Evolutionary conservation across 1,140 invertebrate species (phyloP), one percentile per base, ranked within the genome.

Genomic region (Listronotus bonariensis): DNA sequence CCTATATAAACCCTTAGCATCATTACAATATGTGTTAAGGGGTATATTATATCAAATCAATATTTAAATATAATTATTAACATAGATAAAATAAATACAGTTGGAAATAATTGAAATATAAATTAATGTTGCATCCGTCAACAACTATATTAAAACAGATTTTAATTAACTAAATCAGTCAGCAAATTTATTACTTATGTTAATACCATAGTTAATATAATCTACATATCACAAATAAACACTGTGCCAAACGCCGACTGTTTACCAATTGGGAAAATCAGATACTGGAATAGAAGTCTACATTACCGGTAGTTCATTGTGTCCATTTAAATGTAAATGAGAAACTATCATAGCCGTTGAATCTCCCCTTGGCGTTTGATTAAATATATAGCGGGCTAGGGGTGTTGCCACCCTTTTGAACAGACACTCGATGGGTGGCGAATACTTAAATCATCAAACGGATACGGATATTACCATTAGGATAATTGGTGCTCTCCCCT

Each of bases 391-490:
- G 51, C 32, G 52, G 42, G 54, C 18, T 52, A 46, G 59, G 68
- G 67, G 51, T 49, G 62, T 45, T 54, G 55, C 46, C 62, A 58
- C 63, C 68, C 68, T 55, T 64, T 53, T 49, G 20, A 42, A 32
- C 56, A 53, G 14, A 26, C 58, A 51, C 68, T 65, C 51, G 54
- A 65, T 65, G 68, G 64, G 68, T 67, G 68, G 65, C 52, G 58
- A 61, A 63, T 62, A 66, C 60, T 64, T 69, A 69, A 69, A 63
- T 69, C 64, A 72, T 72, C 69, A 64, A 72, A 66, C 68, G 71
- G 71, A 72, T 72, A 72, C 68, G 64, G 63, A 68, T 72, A 72
- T 72, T 72, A 72, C 68, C 69, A 72, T 72, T 72, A 72, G 69
- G 71, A 70, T 70, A 68, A 72, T 70, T 70, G 57, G 68, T 61